A percentile compares a stretch with the other conserved stretches of the same genome.
These are phyloP conservation scores for Megalopta genalis DNA, from an alignment of 1,140 invertebrate species.

Conservation along the genomic window DNA sequence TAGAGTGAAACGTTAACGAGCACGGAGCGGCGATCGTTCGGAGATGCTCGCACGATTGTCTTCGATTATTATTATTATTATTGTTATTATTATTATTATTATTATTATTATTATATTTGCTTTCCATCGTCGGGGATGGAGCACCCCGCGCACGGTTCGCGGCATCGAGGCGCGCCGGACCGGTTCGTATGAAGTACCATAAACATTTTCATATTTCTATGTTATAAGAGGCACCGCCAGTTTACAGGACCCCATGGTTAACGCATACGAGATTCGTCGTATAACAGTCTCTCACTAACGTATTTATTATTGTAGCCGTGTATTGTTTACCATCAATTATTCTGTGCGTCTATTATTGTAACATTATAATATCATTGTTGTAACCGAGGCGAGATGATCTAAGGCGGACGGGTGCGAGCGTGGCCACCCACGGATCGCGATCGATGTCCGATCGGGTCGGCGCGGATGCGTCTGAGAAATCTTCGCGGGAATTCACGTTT, in stretches of 20 bases:
- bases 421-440: not conserved
- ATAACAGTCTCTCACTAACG: slow-evolving; percentile 15
- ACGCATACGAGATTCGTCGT: not conserved
- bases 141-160: not conserved
- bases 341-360: slow-evolving; percentile 24
- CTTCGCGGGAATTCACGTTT: not conserved
- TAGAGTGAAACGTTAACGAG: no score
- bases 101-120: no score
- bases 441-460: no score
- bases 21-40: no score
- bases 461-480: not conserved
- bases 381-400: not conserved
- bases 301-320: slow-evolving; percentile 31
- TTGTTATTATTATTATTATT: no score
- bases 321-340: slow-evolving; percentile 30
- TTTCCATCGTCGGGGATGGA: no score
- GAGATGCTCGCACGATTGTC: no score
- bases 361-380: slow-evolving; percentile 30
- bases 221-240: slow-evolving; percentile 12
- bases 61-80: no score
- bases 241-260: not conserved
- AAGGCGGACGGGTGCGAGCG: not conserved
- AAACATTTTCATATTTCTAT: slow-evolving; percentile 21
- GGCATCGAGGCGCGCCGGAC: not conserved
- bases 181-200: not conserved